Base-by-base conservation (phyloP, 1,140 invertebrate genomes). In the Capitella teleta region DNA sequence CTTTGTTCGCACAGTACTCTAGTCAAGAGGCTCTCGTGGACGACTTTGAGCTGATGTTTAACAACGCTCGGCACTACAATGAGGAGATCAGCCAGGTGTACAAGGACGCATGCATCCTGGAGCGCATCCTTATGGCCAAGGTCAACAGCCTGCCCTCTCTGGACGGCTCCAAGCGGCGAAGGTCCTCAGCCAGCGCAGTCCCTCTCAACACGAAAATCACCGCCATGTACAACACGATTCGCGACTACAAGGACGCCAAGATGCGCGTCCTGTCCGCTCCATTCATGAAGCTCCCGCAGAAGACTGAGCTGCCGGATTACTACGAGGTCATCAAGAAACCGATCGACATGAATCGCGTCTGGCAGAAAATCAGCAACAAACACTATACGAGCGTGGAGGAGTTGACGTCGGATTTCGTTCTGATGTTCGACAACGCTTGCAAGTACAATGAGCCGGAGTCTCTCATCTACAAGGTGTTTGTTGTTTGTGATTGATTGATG, bases 371-470 rank as follows among this genome's bases (percentile, higher is more conserved):
- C 34, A 87, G 86, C 64, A 80, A 80, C 28, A 68, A 61, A 24
- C 63, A 74, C 51, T 98, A 98, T 67, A 83, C 85, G 14, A 82
- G 77, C 49, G 74, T 98, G 6, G 91, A 95, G 45, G 90, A 96
- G 56, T 72, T 98, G 34, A 82, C 92, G 0, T 80, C 84, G 0
- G 95, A 99, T 73, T 87, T 98, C 63, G 83, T 91, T 57, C 75
- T 96, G 14, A 96, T 98, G 90, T 94, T 98, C 71, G 93, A 98
- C 61, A 99, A 99, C 70, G 95, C 94, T 24, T 98, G 92, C 75
- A 95, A 95, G 74, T 99, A 95, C 69, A 98, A 99, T 71, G 95
- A 98, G 69, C 94, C 95, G 0, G 93, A 97, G 69, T 97, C 93
- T 0, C 87, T 94, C 66, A 95, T 98, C 58, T 99, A 98, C 68